Percentiles rank a stretch among this genome's conserved stretches.
These are phyloP conservation scores for Ammospiza caudacuta DNA, from an alignment of 2,113 vertebrate species.

Conservation along the genomic window DNA sequence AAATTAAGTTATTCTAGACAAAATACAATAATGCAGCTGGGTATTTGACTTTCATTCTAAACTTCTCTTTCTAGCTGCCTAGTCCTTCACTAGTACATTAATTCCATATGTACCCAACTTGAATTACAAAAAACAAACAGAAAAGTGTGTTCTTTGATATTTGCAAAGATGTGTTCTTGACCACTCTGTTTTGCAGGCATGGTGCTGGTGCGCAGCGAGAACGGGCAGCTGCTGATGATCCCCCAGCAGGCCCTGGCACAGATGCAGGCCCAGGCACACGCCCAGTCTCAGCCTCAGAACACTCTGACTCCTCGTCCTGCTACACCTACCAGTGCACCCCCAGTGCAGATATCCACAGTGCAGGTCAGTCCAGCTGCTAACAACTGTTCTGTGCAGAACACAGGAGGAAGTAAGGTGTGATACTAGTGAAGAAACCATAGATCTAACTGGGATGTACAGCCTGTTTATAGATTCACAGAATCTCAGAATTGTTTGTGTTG, in stretches of 20 bases:
- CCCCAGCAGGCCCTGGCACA: conserved; percentile 93
- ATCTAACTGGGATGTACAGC: background rate
- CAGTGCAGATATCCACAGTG: conserved; percentile 90
- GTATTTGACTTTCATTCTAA: background rate
- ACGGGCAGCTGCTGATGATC: conserved; percentile 92
- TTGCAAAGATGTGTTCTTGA: background rate
- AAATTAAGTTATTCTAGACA: background rate
- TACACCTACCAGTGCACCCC: conserved; percentile 88
- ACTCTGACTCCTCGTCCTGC: conserved; percentile 88
- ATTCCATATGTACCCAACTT: background rate
- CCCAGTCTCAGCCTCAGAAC: conserved; percentile 90
- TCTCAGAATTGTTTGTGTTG: background rate
- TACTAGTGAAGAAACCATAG: background rate
- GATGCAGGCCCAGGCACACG: conserved; percentile 93
- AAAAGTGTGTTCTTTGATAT: background rate
- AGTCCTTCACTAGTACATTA: background rate
- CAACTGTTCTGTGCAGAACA: background rate
- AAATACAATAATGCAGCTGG: background rate
- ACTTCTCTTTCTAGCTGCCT: background rate
- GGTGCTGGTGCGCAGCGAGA: conserved; percentile 93
- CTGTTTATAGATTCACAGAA: background rate
- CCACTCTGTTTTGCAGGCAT: conserved; percentile 78
- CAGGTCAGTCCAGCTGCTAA: conserved; percentile 78
- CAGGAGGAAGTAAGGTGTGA: background rate
- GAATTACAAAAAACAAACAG: background rate